phyloP scores from a whole-genome alignment of 2,888 invertebrate species.

The Hymenopus coronatus region DNA sequence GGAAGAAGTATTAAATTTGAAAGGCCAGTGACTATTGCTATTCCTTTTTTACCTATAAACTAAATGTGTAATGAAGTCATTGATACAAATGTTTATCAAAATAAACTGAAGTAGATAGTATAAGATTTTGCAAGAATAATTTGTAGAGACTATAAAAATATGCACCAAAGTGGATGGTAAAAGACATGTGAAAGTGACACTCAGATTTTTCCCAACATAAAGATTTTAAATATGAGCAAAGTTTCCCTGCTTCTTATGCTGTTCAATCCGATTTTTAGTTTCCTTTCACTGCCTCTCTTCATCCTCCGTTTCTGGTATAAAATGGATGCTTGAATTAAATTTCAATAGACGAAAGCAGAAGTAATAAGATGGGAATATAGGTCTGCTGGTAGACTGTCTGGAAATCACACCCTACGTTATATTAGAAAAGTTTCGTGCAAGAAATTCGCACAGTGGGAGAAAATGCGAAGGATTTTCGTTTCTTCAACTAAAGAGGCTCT shows the following conservation, averaged over 20 bases:
- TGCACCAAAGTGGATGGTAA: too few species aligned
- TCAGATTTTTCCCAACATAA: background rate
- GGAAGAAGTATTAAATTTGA: too few species aligned
- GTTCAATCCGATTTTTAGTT: background rate
- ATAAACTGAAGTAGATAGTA: too few species aligned
- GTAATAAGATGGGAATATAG: background rate
- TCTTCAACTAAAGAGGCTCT: background rate
- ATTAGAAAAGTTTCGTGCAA: conserved; percentile 1
- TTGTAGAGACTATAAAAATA: too few species aligned
- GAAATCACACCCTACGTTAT: background rate
- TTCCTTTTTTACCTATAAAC: too few species aligned
- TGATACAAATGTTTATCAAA: too few species aligned
- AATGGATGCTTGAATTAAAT: conserved; percentile 5
- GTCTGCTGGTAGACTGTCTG: background rate
- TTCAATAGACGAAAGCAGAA: background rate
- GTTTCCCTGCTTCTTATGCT: background rate
- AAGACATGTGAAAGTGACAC: too few species aligned
- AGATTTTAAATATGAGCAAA: conserved; percentile 1
- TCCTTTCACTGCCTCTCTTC: background rate
- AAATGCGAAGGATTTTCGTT: background rate
- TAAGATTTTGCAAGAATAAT: too few species aligned
- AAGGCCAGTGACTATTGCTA: too few species aligned
- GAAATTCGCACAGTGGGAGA: background rate
- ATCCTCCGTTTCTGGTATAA: background rate
- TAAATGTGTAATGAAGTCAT: too few species aligned